Evolutionary conservation across 2,797 vertebrate genomes (phyloP).

Genomic region (Gambelia wislizenii): DNA sequence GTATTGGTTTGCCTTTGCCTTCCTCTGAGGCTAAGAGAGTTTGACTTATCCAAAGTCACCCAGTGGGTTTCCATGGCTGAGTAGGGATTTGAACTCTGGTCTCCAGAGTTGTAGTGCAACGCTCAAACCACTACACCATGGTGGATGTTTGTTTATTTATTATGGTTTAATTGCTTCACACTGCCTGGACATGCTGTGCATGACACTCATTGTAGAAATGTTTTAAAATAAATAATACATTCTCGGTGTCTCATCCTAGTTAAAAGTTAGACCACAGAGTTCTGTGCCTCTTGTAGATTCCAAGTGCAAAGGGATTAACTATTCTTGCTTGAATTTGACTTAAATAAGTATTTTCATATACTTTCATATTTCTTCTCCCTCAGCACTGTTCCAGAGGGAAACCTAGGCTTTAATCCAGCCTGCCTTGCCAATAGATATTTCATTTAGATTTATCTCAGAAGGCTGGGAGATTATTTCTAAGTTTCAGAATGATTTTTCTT

Average conservation of each 20-base stretch:
- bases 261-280: not conserved
- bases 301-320: not conserved
- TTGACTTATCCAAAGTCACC: no score
- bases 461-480: not conserved
- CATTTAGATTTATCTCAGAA: conserved; percentile 7
- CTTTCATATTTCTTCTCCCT: not conserved
- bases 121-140: no score
- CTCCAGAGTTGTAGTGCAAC: no score
- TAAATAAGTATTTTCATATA: not conserved
- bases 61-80: no score
- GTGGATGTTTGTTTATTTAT: not conserved
- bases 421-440: not conserved
- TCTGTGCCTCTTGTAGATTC: not conserved
- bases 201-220: not conserved
- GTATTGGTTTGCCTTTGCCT: no score
- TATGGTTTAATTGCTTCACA: not conserved
- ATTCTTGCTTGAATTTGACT: not conserved
- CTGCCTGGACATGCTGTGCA: not conserved
- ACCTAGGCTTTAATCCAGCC: not conserved
- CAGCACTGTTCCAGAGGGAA: not conserved
- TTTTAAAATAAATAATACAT: not conserved
- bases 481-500: not conserved
- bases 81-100: no score
- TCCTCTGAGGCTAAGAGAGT: no score
- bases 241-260: not conserved